A percentile compares a stretch with the other conserved stretches of the same genome.
These are phyloP conservation scores for Pelusios castaneus DNA, from an alignment of 2,113 vertebrate genomes.

Conservation along the genomic window DNA sequence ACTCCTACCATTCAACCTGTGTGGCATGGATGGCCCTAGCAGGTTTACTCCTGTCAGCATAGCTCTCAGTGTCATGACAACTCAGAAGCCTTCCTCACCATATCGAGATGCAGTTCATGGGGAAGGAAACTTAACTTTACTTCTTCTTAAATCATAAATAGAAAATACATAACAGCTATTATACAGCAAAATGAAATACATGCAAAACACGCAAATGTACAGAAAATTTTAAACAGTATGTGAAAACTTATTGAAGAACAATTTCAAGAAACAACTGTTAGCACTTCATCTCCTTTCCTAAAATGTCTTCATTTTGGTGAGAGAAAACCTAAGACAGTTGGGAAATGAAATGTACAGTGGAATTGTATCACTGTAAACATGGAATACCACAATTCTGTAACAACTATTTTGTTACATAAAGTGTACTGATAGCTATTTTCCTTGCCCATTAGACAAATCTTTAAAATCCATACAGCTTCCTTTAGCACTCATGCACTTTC, in stretches of 20 bases:
- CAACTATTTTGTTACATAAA: neutral
- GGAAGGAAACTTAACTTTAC: neutral
- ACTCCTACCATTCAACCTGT: neutral
- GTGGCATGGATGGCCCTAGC: neutral
- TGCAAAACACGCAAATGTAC: neutral
- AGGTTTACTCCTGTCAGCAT: neutral
- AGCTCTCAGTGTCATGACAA: neutral
- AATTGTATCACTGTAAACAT: neutral
- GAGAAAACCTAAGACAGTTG: neutral
- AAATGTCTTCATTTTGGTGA: neutral
- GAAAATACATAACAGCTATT: neutral
- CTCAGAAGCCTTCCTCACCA: neutral
- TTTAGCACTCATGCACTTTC: neutral
- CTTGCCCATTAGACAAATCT: neutral
- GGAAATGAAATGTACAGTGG: neutral
- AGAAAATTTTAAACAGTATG: neutral
- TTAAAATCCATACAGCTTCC: neutral
- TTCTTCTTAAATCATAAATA: neutral
- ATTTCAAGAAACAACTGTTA: neutral
- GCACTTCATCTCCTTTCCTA: neutral
- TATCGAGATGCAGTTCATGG: neutral
- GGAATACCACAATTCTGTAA: neutral
- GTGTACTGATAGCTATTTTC: neutral
- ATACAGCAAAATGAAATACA: neutral
- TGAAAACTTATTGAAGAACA: neutral